These are phyloP conservation scores for Cryptus viduatorius DNA, from an alignment of 2,888 invertebrate species.

Conservation along the genomic window DNA sequence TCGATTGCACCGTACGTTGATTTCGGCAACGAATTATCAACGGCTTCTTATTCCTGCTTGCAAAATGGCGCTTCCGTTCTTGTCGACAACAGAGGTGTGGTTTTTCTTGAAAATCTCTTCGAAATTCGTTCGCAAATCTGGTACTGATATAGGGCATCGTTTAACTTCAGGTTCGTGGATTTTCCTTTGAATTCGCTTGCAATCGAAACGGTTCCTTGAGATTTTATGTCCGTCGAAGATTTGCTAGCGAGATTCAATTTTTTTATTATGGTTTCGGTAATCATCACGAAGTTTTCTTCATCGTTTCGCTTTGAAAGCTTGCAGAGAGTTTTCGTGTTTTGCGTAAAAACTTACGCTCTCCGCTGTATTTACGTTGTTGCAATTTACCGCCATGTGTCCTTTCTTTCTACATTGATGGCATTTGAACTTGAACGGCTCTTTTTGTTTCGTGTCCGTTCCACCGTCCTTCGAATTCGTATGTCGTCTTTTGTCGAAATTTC, in stretches of 20 bases:
- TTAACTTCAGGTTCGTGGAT: slow-evolving; percentile 33
- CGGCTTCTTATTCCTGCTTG: slow-evolving; percentile 21
- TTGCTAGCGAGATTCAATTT: slow-evolving; percentile 51
- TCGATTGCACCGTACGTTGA: background rate
- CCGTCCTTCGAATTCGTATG: slow-evolving; percentile 6
- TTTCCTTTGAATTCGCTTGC: slow-evolving; percentile 40
- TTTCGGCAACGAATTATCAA: slow-evolving; percentile 6
- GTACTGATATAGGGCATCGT: slow-evolving; percentile 37
- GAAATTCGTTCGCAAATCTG: slow-evolving; percentile 49
- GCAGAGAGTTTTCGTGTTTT: slow-evolving; percentile 8
- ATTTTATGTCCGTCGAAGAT: slow-evolving; percentile 35
- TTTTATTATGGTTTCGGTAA: slow-evolving; percentile 39
- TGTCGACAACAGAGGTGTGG: slow-evolving; percentile 32
- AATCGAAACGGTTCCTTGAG: slow-evolving; percentile 46
- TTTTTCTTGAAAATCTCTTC: slow-evolving; percentile 39
- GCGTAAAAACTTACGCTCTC: slow-evolving; percentile 36
- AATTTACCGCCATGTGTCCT: slow-evolving; percentile 56
- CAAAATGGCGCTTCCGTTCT: slow-evolving; percentile 38
- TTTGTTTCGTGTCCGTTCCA: background rate
- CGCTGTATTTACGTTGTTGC: slow-evolving; percentile 30
- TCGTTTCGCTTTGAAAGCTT: slow-evolving; percentile 22
- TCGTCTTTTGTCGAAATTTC: slow-evolving; percentile 15
- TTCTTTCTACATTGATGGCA: slow-evolving; percentile 51
- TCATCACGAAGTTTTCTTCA: slow-evolving; percentile 36
- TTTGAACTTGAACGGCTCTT: slow-evolving; percentile 52